A percentile compares a stretch with the other conserved stretches of the same genome.
Conservation (phyloP, 2,797 vertebrate genomes). For the Lacerta bilineata region DNA sequence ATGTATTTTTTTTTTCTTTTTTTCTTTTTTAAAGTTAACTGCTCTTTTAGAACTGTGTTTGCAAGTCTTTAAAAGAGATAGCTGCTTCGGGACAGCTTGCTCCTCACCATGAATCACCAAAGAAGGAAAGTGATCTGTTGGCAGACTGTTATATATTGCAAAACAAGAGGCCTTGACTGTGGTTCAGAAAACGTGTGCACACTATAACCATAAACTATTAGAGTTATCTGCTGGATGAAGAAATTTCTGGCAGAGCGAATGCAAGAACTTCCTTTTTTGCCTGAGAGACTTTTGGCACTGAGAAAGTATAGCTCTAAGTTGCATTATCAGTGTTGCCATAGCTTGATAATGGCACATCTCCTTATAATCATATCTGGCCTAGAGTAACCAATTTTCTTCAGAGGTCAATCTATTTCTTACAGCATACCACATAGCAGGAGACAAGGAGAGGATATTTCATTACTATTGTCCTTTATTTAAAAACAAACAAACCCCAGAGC, state of each 20-base stretch:
- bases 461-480: background rate
- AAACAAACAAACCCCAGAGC: background rate
- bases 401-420: background rate
- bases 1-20: background rate
- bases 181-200: background rate
- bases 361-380: background rate
- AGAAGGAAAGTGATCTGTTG: background rate
- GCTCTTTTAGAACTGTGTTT: background rate
- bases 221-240: too few relatives aligned
- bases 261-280: too few relatives aligned
- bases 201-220: background rate
- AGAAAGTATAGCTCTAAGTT: background rate
- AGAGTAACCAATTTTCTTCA: background rate
- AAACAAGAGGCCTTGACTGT: background rate
- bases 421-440: background rate
- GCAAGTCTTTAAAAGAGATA: background rate
- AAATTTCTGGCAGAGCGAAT: background rate
- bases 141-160: background rate
- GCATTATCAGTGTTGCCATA: background rate
- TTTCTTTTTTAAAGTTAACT: background rate
- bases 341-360: background rate
- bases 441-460: background rate
- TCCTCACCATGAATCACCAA: background rate
- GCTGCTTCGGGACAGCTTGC: background rate
- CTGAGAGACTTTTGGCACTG: background rate